Conservation (phyloP, 2,113 vertebrate genomes). For the Chionodraco myersi region DNA sequence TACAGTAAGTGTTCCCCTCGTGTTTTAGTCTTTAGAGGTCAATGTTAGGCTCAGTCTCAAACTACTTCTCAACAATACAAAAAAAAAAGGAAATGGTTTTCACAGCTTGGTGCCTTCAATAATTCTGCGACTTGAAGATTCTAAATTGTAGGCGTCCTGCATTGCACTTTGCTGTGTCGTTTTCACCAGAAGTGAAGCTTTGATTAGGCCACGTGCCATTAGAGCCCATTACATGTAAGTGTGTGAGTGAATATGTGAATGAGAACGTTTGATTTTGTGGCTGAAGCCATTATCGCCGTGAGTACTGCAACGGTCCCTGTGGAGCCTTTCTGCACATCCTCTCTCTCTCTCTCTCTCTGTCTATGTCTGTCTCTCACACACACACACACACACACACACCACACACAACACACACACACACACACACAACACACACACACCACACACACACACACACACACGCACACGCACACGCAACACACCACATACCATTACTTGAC, state of each 20-base stretch:
- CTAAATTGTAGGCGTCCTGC: background rate
- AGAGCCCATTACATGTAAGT: conserved; percentile 37
- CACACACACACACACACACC: background rate
- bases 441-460: conserved; percentile 11
- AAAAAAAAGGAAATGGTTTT: background rate
- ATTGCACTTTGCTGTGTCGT: background rate
- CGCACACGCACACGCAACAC: conserved; percentile 8
- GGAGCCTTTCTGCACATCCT: conserved; percentile 53
- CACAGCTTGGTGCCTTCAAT: background rate
- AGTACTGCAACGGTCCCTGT: conserved; percentile 49
- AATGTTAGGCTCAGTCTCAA: no score
- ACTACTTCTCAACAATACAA: no score
- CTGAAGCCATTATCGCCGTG: conserved; percentile 39
- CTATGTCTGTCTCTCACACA: background rate
- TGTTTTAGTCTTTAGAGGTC: no score
- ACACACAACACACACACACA: conserved; percentile 17
- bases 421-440: background rate
- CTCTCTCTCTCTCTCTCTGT: background rate
- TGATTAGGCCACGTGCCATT: conserved; percentile 30
- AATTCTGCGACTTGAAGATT: background rate
- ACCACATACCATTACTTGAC: background rate
- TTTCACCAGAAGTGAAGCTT: conserved; percentile 24
- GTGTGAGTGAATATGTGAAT: conserved; percentile 42
- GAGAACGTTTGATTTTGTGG: conserved; percentile 63
- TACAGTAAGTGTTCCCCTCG: no score